These are phyloP conservation scores for Biston stratarius DNA, from an alignment of 2,888 invertebrate genomes.

Conservation along the genomic window DNA sequence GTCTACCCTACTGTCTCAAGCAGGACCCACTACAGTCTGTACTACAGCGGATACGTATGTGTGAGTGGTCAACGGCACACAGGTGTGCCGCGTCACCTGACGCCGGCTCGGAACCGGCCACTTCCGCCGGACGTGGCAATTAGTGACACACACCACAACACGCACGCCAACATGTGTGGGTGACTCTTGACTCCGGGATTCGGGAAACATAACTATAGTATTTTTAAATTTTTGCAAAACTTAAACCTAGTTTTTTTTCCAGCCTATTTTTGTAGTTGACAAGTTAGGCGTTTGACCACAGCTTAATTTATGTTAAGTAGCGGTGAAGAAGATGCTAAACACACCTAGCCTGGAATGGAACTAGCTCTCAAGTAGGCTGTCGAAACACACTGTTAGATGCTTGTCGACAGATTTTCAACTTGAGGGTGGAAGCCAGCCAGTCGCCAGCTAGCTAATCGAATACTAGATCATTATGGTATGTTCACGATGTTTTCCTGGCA, in stretches of 20 bases:
- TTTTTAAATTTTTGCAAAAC: not conserved
- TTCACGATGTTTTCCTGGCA: too few relatives aligned
- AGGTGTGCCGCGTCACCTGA: slow-evolving; percentile 81
- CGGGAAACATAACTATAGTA: slow-evolving; percentile 37
- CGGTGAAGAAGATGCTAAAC: too few relatives aligned
- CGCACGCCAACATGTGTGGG: slow-evolving; percentile 40
- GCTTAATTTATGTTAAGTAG: too few relatives aligned
- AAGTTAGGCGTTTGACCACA: too few relatives aligned
- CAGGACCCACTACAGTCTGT: slow-evolving; percentile 8
- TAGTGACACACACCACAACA: slow-evolving; percentile 74
- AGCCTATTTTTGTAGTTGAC: too few relatives aligned
- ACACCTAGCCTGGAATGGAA: too few relatives aligned
- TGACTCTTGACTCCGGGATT: slow-evolving; percentile 49
- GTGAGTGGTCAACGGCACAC: slow-evolving; percentile 61
- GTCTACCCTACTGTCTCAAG: slow-evolving; percentile 9
- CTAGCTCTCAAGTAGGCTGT: too few relatives aligned
- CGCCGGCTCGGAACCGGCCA: slow-evolving; percentile 81
- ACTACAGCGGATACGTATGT: slow-evolving; percentile 24
- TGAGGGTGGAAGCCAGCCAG: too few relatives aligned
- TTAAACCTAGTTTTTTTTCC: not conserved
- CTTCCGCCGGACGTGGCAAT: slow-evolving; percentile 85
- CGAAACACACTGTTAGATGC: too few relatives aligned
- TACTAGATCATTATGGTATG: too few relatives aligned
- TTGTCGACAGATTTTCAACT: too few relatives aligned
- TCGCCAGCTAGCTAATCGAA: too few relatives aligned